Percentiles rank a stretch among this genome's conserved stretches.
phyloP scores from a whole-genome alignment of 2,888 invertebrate species.

The Gari tellinella region DNA sequence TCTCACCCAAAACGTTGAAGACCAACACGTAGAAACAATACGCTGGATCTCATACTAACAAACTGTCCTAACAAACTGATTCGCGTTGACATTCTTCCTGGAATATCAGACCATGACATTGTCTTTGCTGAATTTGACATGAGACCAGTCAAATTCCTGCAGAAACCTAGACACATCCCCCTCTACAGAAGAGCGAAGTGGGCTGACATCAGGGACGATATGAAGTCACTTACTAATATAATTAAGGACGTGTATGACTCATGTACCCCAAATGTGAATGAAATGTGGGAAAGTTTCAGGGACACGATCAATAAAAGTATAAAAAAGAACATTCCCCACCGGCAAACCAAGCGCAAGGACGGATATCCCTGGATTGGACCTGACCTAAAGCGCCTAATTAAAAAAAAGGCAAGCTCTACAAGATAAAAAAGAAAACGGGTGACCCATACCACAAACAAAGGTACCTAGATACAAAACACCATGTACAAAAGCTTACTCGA shows the following conservation, averaged over 20 bases:
- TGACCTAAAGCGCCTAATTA: conserved; percentile 22
- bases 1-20: conserved; percentile 18
- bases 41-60: conserved; percentile 31
- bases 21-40: conserved; percentile 22
- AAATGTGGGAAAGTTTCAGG: conserved; percentile 24
- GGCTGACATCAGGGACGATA: conserved; percentile 4
- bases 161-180: conserved; percentile 21
- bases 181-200: conserved; percentile 36
- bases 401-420: conserved; percentile 17
- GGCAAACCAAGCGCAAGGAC: conserved; percentile 9
- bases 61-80: conserved; percentile 18
- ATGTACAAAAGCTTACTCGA: conserved; percentile 19
- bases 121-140: conserved; percentile 18
- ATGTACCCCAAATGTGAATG: too few relatives aligned
- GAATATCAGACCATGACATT: conserved; percentile 48
- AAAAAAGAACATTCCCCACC: conserved; percentile 29
- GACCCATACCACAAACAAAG: conserved; percentile 7
- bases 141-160: conserved; percentile 1
- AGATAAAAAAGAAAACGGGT: conserved; percentile 10
- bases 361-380: background rate
- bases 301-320: conserved; percentile 14
- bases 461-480: conserved; percentile 10
- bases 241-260: background rate
- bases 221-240: background rate
- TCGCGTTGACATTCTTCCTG: conserved; percentile 25